Percentiles rank a stretch among this genome's conserved stretches.
Evolutionary conservation across 1,140 invertebrate genomes (phyloP).

Genomic region (Bombus polaris): DNA sequence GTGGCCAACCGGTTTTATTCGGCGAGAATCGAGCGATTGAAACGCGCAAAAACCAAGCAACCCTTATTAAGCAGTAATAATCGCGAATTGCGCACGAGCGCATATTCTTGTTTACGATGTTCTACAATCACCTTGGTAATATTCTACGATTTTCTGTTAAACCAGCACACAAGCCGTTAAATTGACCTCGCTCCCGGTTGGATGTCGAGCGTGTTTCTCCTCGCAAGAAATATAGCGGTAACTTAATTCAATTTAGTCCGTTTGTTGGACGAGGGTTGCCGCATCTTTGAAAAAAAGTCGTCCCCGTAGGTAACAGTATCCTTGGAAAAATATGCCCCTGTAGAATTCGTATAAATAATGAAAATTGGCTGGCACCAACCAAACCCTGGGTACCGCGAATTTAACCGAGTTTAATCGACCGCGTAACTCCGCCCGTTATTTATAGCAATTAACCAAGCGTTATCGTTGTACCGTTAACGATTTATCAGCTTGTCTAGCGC

Average conservation of each 20-base stretch:
- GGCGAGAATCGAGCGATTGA: background rate
- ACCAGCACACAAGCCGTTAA: background rate
- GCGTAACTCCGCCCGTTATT: background rate
- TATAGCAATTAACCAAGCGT: constrained; percentile 11
- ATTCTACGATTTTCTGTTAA: constrained; percentile 15
- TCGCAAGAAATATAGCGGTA: background rate
- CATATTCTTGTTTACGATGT: background rate
- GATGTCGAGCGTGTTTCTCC: background rate
- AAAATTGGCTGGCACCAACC: background rate
- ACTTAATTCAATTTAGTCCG: background rate
- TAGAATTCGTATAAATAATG: background rate
- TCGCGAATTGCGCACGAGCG: background rate
- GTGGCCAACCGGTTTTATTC: background rate
- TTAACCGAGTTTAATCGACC: constrained; percentile 13
- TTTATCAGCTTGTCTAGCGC: background rate
- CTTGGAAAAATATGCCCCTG: background rate
- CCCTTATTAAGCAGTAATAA: background rate
- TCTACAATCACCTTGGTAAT: background rate
- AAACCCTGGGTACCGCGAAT: background rate
- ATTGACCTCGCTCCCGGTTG: background rate
- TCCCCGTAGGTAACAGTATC: background rate
- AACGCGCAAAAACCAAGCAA: too few species aligned
- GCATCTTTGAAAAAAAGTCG: background rate
- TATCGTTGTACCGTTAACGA: background rate
- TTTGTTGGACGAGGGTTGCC: background rate